Percentiles rank a stretch among this genome's conserved stretches.
Evolutionary conservation across 2,113 vertebrate species (phyloP).

Genomic region (Crotalus helleri): DNA sequence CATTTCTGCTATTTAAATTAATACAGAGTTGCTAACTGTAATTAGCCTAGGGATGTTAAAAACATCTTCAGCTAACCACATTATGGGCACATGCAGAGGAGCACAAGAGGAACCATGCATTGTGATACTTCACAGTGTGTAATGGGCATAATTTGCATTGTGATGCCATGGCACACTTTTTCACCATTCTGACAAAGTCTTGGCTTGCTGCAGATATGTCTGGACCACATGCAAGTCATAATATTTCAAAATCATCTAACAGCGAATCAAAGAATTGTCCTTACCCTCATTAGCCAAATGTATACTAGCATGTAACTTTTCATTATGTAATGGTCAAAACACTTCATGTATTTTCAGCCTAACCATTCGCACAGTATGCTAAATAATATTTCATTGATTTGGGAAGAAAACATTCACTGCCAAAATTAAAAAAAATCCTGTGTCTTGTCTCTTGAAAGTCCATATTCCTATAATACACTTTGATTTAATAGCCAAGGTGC

Average conservation of each 20-base stretch:
- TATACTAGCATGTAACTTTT: background rate
- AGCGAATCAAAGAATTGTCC: background rate
- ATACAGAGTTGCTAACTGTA: background rate
- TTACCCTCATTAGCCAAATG: background rate
- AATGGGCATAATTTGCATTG: background rate
- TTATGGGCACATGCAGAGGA: background rate
- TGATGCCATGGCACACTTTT: background rate
- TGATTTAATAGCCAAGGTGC: constrained; percentile 29
- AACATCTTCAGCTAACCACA: background rate
- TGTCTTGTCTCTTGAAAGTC: background rate
- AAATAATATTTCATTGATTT: background rate
- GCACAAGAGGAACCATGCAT: background rate
- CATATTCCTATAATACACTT: constrained; percentile 40
- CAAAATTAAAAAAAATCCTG: background rate
- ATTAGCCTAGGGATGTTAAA: background rate
- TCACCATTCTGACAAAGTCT: background rate
- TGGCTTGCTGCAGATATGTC: background rate
- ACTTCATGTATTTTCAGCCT: background rate
- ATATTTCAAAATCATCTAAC: background rate
- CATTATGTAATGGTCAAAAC: background rate
- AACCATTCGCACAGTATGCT: background rate
- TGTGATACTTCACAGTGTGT: background rate
- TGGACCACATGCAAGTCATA: background rate
- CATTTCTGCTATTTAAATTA: background rate
- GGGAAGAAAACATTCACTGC: accelerated